Conservation (phyloP, 2,113 vertebrate genomes). For the Urocitellus parryii region DNA sequence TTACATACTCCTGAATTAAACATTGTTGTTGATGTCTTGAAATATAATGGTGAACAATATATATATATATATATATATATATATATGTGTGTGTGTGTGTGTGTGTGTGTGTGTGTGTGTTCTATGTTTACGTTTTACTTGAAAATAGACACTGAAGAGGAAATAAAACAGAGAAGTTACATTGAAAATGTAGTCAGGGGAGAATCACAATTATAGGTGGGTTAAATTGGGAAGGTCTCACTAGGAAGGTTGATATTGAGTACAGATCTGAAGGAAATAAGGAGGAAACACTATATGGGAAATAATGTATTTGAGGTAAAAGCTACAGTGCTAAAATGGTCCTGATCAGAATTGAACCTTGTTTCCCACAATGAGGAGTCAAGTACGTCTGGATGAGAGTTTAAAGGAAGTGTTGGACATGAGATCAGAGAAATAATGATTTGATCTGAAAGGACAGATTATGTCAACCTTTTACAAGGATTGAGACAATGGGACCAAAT, state of each 20-base stretch:
- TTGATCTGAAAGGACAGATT: background rate
- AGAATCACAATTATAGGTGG: background rate
- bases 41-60: too few relatives aligned
- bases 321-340: too few relatives aligned
- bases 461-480: background rate
- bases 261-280: background rate
- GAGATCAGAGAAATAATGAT: background rate
- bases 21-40: background rate
- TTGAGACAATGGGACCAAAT: background rate
- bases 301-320: too few relatives aligned
- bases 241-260: background rate
- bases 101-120: accelerated
- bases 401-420: too few relatives aligned
- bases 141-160: background rate
- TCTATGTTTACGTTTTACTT: background rate
- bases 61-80: too few relatives aligned
- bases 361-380: background rate
- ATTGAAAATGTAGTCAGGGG: background rate
- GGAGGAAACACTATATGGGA: background rate
- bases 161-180: background rate
- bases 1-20: background rate
- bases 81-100: too few relatives aligned
- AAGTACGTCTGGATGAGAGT: accelerated
- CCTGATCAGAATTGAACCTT: background rate
- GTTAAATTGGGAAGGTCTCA: background rate